Percentiles rank a stretch among this genome's conserved stretches.
Evolutionary conservation across 2,113 vertebrate species (phyloP).

Genomic region (Bubo bubo): DNA sequence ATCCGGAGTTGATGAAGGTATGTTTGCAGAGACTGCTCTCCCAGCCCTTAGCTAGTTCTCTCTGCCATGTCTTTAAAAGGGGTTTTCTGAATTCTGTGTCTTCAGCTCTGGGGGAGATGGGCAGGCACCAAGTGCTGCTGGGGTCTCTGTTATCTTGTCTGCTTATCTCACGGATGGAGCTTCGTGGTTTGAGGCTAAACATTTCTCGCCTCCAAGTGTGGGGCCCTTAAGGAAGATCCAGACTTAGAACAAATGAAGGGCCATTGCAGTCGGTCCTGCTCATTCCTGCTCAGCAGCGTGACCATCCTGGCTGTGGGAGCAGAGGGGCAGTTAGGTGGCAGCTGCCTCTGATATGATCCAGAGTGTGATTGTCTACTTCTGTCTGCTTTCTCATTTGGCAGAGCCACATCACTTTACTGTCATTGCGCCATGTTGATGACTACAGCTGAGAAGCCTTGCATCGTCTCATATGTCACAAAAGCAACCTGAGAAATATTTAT

Average conservation of each 20-base stretch:
- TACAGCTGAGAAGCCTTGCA: not conserved
- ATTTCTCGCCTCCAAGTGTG: not conserved
- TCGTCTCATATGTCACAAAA: not conserved
- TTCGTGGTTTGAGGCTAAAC: not conserved
- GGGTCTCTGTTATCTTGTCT: not conserved
- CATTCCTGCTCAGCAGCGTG: not conserved
- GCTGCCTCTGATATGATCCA: not conserved
- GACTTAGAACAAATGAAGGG: not conserved
- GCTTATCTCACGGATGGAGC: not conserved
- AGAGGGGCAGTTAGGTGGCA: not conserved
- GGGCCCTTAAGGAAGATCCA: not conserved
- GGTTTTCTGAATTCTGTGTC: not conserved
- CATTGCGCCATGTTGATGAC: not conserved
- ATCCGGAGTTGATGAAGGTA: conserved; percentile 96
- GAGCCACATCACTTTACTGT: not conserved
- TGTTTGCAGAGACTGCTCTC: not conserved
- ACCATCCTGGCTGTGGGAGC: accelerated
- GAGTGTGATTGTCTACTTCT: not conserved
- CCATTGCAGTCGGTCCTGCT: not conserved
- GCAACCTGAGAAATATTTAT: not conserved
- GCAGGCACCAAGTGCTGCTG: not conserved
- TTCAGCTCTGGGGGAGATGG: not conserved
- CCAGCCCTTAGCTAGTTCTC: not conserved
- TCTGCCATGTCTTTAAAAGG: not conserved
- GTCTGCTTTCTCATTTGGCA: not conserved